phyloP scores from a whole-genome alignment of 2,888 invertebrate genomes.

The Drosophila leonis region DNA sequence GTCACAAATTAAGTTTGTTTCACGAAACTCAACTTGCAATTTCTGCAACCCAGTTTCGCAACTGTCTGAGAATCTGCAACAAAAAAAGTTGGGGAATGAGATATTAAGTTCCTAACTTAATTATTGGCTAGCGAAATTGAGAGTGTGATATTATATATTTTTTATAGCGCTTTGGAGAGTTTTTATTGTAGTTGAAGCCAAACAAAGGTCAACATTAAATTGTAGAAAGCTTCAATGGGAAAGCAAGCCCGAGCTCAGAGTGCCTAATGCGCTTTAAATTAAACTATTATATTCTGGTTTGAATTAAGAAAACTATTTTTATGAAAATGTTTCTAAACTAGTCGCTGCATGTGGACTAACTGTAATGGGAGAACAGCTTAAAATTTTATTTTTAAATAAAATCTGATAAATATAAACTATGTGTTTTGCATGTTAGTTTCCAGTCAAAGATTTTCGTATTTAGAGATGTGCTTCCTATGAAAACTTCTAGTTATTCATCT shows the following conservation, averaged over 20 bases:
- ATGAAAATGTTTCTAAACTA: no score
- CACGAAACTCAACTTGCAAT: constrained; percentile 42
- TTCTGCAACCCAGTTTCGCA: constrained; percentile 53
- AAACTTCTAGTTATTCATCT: not conserved
- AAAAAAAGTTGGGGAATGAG: not conserved
- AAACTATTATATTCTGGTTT: not conserved
- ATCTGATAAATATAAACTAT: no score
- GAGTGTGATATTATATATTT: constrained; percentile 4
- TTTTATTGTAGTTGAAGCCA: not conserved
- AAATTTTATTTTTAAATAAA: not conserved
- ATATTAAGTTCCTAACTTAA: constrained; percentile 9
- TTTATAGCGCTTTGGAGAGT: not conserved
- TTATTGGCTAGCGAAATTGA: constrained; percentile 30
- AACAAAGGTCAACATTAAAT: not conserved
- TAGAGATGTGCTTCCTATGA: not conserved
- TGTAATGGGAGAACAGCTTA: not conserved
- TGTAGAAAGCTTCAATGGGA: constrained; percentile 4
- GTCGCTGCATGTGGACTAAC: not conserved
- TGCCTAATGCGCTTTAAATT: constrained; percentile 3
- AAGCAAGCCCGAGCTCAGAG: not conserved
- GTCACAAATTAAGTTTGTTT: constrained; percentile 51
- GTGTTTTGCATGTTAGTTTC: no score
- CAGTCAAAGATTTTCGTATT: not conserved
- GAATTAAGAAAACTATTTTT: not conserved
- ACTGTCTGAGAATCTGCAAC: not conserved